Percentiles rank a stretch among this genome's conserved stretches.
phyloP scores from a whole-genome alignment of 2,888 invertebrate genomes.

The Platycheirus albimanus region DNA sequence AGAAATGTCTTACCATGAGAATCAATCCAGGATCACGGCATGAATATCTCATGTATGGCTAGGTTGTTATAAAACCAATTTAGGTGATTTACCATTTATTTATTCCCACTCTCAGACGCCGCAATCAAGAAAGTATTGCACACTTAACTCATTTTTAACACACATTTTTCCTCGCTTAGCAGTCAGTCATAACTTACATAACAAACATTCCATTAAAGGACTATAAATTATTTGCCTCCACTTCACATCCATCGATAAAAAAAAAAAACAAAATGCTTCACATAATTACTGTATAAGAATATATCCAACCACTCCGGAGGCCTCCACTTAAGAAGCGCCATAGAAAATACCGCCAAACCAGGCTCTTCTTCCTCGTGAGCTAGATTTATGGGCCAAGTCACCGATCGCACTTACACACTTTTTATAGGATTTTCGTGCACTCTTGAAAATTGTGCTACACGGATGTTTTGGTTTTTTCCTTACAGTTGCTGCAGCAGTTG shows the following conservation, averaged over 20 bases:
- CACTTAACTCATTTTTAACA: no score
- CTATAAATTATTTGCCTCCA: constrained; percentile 42
- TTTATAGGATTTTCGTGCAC: constrained; percentile 72
- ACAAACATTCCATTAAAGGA: constrained; percentile 9
- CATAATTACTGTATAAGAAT: constrained; percentile 48
- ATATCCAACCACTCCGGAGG: constrained; percentile 14
- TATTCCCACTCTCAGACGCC: no score
- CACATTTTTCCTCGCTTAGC: no score
- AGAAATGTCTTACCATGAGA: no score
- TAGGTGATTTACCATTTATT: no score
- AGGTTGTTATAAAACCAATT: no score
- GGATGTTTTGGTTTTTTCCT: constrained; percentile 49
- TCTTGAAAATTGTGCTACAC: constrained; percentile 57
- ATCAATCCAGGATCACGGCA: no score
- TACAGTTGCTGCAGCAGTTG: not conserved
- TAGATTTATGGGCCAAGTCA: constrained; percentile 71
- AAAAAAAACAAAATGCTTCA: constrained; percentile 19
- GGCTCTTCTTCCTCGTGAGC: constrained; percentile 15
- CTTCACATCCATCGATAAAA: constrained; percentile 32
- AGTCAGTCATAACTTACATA: no score
- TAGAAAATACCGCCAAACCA: not conserved
- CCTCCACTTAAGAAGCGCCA: constrained; percentile 54
- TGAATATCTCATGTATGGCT: no score
- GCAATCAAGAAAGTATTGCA: no score
- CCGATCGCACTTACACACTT: constrained; percentile 73